These are phyloP conservation scores for Antennarius maculatus DNA, from an alignment of 2,797 vertebrate genomes.

Conservation along the genomic window DNA sequence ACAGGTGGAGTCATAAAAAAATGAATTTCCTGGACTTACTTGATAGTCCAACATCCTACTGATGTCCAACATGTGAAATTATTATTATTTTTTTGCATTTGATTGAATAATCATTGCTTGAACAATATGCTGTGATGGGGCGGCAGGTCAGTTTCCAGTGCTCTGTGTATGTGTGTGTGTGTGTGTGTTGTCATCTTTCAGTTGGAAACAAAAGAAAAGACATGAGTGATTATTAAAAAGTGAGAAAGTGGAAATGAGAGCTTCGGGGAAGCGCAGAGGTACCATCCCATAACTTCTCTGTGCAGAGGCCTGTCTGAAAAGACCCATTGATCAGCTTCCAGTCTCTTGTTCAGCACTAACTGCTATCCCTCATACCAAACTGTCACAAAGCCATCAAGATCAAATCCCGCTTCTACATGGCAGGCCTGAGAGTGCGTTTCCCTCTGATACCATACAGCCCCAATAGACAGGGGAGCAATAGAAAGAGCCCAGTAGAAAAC, in stretches of 20 bases:
- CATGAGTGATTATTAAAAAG: slow-evolving; percentile 56
- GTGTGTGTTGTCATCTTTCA: slow-evolving; percentile 20
- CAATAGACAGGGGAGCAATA: slow-evolving; percentile 71
- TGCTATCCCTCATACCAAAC: slow-evolving; percentile 89
- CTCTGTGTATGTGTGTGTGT: neutral
- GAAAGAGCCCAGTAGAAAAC: slow-evolving; percentile 72
- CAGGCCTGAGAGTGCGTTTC: slow-evolving; percentile 86
- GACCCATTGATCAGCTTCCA: slow-evolving; percentile 90
- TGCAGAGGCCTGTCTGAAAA: slow-evolving; percentile 75
- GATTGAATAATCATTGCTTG: neutral
- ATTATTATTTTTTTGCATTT: too few species aligned
- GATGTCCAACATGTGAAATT: too few species aligned
- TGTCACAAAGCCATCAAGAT: slow-evolving; percentile 91
- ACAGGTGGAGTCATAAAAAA: too few species aligned
- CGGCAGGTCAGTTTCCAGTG: slow-evolving; percentile 11
- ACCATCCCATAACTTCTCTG: slow-evolving; percentile 91
- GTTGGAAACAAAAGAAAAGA: slow-evolving; percentile 33
- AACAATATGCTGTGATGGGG: neutral
- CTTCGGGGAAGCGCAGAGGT: slow-evolving; percentile 86
- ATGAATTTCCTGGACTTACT: too few species aligned
- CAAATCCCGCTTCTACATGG: slow-evolving; percentile 90
- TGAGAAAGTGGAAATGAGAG: slow-evolving; percentile 49
- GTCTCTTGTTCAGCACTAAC: slow-evolving; percentile 93
- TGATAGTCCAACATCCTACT: too few species aligned
- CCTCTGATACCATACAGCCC: slow-evolving; percentile 85